Evolutionary conservation across 2,888 invertebrate species (phyloP), one percentile per base, ranked within the genome.

Genomic region (Dryocosmus kuriphilus): DNA sequence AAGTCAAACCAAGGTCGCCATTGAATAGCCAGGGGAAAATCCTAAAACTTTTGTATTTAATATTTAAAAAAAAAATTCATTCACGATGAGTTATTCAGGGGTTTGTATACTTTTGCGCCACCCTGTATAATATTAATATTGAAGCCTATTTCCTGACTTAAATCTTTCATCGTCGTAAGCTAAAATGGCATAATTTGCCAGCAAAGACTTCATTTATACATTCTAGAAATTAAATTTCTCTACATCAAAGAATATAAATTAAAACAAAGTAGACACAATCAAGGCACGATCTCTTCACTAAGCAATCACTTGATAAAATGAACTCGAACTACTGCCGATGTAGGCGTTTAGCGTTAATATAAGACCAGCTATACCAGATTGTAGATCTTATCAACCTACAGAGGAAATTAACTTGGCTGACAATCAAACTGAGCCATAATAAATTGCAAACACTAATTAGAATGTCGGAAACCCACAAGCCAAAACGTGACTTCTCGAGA

Each of bases 321-420:
- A 38, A 67, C 46, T 46, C 22, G n/a, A 67, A 46, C 22, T 67
- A 8, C 27, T 41, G 7, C 27, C 11, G 41, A 46, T 46, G 46
- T 67, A 46, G 30, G 46, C 67, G 27, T 38, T 67, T 67, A 41
- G 67, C 24, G 65, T 65, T 65, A 65, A 24, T 65, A 46, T 41
- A 46, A 46, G 46, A 67, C 27, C 67, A 27, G 67, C 46, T 67
- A 46, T 46, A 67, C 19, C 41, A 46, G 46, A 67, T 46, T 67
- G 41, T 46, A 46, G 67, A 67, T 67, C 67, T 67, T 46, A 67
- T 67, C 67, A 67, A 67, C 41, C 67, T 46, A 46, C 55, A 38
- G 67, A 27, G 67, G 41, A 67, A 67, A 67, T 67, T 67, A 67
- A 67, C 46, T 67, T 67, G 46, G 67, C 46, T 67, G 67, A 67